Percentiles rank a stretch among this genome's conserved stretches.
phyloP scores from a whole-genome alignment of 2,888 invertebrate genomes.

The Oscheius sp. region DNA sequence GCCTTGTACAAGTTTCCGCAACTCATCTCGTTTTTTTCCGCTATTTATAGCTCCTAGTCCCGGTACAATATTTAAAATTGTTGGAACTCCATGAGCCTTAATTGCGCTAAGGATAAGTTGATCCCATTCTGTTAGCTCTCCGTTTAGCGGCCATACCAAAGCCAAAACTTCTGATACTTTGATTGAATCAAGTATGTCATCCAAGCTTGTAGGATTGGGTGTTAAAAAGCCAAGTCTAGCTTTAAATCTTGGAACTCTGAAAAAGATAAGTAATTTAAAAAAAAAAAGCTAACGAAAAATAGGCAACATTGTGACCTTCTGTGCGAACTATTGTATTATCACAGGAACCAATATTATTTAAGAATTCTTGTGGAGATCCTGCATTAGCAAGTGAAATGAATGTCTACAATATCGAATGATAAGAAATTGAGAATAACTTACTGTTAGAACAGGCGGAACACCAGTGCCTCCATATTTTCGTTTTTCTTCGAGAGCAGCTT shows the following conservation, averaged over 20 bases:
- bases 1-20: slow-evolving; percentile 42
- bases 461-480: slow-evolving; percentile 10
- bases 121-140: slow-evolving; percentile 55
- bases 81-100: slow-evolving; percentile 73
- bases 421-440: slow-evolving; percentile 9
- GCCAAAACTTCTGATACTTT: slow-evolving; percentile 83
- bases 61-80: slow-evolving; percentile 58
- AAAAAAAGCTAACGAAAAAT: slow-evolving; percentile 48
- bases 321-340: slow-evolving; percentile 49
- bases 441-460: slow-evolving; percentile 42
- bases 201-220: slow-evolving; percentile 48
- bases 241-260: slow-evolving; percentile 63
- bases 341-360: slow-evolving; percentile 39
- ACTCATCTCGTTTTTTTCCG: slow-evolving; percentile 60
- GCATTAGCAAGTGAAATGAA: slow-evolving; percentile 55
- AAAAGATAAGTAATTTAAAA: neutral
- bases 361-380: slow-evolving; percentile 42
- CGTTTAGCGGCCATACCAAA: slow-evolving; percentile 79
- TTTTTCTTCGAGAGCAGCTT: neutral
- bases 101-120: slow-evolving; percentile 55
- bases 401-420: slow-evolving; percentile 48
- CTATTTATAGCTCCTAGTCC: slow-evolving; percentile 52
- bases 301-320: slow-evolving; percentile 39
- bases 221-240: slow-evolving; percentile 58
- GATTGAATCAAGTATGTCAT: slow-evolving; percentile 61